Conservation (phyloP, 2,113 vertebrate genomes). For the Pholis gunnellus region DNA sequence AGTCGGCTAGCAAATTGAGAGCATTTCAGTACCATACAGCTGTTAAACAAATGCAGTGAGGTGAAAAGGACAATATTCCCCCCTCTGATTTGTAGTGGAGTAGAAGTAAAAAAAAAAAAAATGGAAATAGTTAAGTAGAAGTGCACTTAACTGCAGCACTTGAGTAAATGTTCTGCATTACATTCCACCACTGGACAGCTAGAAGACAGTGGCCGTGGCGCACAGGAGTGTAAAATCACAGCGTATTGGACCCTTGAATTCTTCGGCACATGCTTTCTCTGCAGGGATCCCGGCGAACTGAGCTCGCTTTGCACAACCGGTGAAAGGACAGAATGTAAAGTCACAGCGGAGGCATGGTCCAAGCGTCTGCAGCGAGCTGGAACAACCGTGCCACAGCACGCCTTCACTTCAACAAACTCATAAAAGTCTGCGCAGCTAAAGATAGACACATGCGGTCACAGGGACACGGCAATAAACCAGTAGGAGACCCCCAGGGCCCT, state of each 20-base stretch:
- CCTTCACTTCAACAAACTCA: slow-evolving; percentile 55
- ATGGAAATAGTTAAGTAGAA: neutral
- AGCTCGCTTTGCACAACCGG: slow-evolving; percentile 19
- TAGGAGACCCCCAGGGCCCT: slow-evolving; percentile 48
- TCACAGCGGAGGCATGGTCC: slow-evolving; percentile 3
- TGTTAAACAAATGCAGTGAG: neutral
- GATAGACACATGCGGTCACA: slow-evolving; percentile 70
- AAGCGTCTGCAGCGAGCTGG: slow-evolving; percentile 47
- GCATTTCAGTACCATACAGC: neutral
- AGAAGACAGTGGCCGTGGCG: slow-evolving; percentile 30
- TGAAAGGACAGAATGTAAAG: slow-evolving; percentile 13
- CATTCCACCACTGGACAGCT: neutral
- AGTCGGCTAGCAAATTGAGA: neutral
- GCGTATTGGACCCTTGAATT: slow-evolving; percentile 34
- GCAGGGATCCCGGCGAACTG: slow-evolving; percentile 31
- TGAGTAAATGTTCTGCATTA: neutral
- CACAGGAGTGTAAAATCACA: slow-evolving; percentile 2
- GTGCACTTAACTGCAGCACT: neutral
- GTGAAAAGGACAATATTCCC: neutral
- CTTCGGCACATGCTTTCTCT: slow-evolving; percentile 58
- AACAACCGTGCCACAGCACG: slow-evolving; percentile 49
- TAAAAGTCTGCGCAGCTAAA: slow-evolving; percentile 78
- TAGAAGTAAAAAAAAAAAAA: neutral
- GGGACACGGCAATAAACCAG: slow-evolving; percentile 73
- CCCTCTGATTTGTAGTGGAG: neutral